Base-by-base conservation (phyloP, 2,113 vertebrate genomes). In the Cyprinus carpio region DNA sequence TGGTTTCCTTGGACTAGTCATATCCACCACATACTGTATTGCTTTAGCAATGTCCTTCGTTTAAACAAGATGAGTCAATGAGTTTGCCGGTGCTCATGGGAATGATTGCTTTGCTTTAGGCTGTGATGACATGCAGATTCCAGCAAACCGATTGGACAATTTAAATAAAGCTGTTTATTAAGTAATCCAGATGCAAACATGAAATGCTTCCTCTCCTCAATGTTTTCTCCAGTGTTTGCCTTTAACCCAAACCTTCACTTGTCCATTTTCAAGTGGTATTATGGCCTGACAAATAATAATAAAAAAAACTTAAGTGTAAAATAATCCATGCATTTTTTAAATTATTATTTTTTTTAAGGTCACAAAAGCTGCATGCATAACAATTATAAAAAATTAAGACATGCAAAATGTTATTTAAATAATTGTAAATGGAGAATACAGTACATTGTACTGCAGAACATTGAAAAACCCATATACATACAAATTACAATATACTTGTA, bases 21-120 rank as follows among this genome's bases (percentile, higher is more conserved):
- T 27, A 69, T 34, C 4, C 7, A 75, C 9, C 40, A 75, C 72
- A 75, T 37, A 12, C 54, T 75, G 18, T 13, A 18, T 58, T 56
- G 12, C 69, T 83, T 72, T 4, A 58, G 67, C 29, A 25, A 54
- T 74, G 25, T 83, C 9, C 67, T 74, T 56, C 29, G 25, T 56
- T 37, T 31, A 51, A 74, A 25, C 3, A 23, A 29, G 12, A 82
- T 82, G 65, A 82, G n/a, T 77, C 54, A 58, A 82, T 51, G n/a
- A 18, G 27, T 74, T 83, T 58, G 29, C 71, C 46, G 8, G 29
- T 49, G 43, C 31, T 37, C 62, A 76, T 65, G 31, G 76, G 43
- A 71, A 51, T 34, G 25, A 31, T 10, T 37, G n/a, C 4, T 74
- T 43, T 5, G 15, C 71, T 58, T 40, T 37, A 77, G 51, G 18